Conservation (phyloP, 2,888 invertebrate genomes). For the Idaea biselata region DNA sequence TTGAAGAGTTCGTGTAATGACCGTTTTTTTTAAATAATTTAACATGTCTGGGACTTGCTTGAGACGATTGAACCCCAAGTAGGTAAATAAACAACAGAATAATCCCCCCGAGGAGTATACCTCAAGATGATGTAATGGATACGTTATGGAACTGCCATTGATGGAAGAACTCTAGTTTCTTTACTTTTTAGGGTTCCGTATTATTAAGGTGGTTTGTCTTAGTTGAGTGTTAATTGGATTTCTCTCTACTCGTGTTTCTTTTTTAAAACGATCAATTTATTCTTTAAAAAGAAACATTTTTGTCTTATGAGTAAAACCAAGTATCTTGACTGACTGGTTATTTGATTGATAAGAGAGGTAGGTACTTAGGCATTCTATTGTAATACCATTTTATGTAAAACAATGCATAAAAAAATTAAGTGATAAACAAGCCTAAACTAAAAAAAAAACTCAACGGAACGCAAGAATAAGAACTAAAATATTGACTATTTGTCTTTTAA, state of each 20-base stretch:
- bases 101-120: background rate
- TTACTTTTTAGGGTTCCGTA: background rate
- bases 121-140: background rate
- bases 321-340: too few species aligned
- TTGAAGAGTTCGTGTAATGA: too few species aligned
- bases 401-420: background rate
- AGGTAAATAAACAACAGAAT: too few species aligned
- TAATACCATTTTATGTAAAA: too few species aligned
- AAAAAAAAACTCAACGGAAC: background rate
- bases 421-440: background rate
- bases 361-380: too few species aligned
- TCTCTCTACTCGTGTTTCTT: background rate
- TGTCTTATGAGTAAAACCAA: too few species aligned
- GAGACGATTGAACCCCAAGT: too few species aligned
- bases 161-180: background rate
- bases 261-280: too few species aligned
- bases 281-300: too few species aligned
- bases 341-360: too few species aligned
- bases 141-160: background rate
- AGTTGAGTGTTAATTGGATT: background rate
- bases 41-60: too few species aligned
- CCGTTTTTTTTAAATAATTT: too few species aligned
- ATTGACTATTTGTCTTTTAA: background rate
- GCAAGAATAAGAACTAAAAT: background rate
- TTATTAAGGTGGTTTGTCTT: background rate